Evolutionary conservation across 2,888 invertebrate species (phyloP).

Genomic region (Lepidocyrtinus sp.): DNA sequence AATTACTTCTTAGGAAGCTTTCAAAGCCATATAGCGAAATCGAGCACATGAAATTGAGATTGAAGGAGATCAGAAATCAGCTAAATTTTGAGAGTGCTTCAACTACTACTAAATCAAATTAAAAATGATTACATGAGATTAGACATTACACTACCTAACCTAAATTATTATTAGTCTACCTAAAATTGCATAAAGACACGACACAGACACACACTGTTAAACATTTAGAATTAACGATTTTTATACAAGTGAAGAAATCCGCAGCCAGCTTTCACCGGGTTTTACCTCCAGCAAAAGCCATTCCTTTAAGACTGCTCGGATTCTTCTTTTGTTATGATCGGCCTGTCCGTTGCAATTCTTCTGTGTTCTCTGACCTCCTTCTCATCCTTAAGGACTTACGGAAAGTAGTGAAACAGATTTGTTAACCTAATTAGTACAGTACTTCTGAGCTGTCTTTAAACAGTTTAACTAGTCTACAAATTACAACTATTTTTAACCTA

Average conservation of each 20-base stretch:
- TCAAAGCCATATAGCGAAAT: too few species aligned
- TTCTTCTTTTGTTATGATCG: constrained; percentile 52
- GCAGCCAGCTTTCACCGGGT: constrained; percentile 54
- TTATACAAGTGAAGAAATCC: constrained; percentile 51
- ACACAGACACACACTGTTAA: too few species aligned
- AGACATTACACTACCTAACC: too few species aligned
- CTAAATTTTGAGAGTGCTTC: not conserved
- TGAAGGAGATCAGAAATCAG: not conserved
- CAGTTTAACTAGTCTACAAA: not conserved
- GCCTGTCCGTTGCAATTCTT: constrained; percentile 61
- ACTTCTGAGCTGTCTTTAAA: too few species aligned
- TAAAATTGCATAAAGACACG: too few species aligned
- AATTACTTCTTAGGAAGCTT: too few species aligned
- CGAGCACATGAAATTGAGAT: too few species aligned
- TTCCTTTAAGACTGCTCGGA: constrained; percentile 41
- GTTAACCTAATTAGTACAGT: constrained; percentile 28
- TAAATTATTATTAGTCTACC: too few species aligned
- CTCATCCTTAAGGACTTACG: not conserved
- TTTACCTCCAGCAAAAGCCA: constrained; percentile 30
- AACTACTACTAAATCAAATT: too few species aligned
- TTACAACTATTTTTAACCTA: too few species aligned
- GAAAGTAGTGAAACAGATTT: constrained; percentile 48
- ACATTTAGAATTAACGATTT: too few species aligned
- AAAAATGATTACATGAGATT: too few species aligned
- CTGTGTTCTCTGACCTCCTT: constrained; percentile 33